phyloP scores from a whole-genome alignment of 2,888 invertebrate species.

The Cenopis cana region DNA sequence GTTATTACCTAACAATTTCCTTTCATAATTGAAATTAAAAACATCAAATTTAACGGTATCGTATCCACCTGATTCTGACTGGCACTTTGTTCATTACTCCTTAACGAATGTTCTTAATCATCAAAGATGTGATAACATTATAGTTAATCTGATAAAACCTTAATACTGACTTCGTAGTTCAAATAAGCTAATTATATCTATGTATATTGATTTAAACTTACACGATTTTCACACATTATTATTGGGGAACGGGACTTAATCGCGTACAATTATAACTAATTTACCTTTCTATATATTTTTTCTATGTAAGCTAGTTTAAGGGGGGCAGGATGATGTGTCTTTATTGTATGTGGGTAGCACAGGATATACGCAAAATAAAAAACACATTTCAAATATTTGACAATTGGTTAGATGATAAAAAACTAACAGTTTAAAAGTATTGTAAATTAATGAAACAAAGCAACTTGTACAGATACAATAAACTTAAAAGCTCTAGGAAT shows the following conservation, averaged over 20 bases:
- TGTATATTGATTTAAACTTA: no score
- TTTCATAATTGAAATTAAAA: not conserved
- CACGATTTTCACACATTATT: no score
- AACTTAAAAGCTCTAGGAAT: conserved; percentile 21
- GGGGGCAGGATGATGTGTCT: no score
- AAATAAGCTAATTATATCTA: no score
- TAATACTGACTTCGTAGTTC: no score
- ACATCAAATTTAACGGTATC: not conserved
- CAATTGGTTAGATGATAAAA: not conserved
- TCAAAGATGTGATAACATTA: not conserved
- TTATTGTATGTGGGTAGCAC: no score
- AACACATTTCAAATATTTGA: not conserved
- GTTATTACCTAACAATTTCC: no score
- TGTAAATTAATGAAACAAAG: not conserved
- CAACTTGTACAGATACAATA: not conserved
- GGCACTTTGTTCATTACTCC: not conserved
- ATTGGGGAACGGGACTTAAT: no score
- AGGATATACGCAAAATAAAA: no score
- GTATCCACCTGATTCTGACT: not conserved
- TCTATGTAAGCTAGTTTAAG: no score
- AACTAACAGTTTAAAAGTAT: not conserved
- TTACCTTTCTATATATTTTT: no score
- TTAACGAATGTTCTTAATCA: not conserved
- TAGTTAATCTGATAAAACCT: not conserved
- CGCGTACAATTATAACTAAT: no score